Percentiles rank a stretch among this genome's conserved stretches.
These are phyloP conservation scores for Dasysyrphus albostriatus DNA, from an alignment of 2,888 invertebrate genomes.

Conservation along the genomic window DNA sequence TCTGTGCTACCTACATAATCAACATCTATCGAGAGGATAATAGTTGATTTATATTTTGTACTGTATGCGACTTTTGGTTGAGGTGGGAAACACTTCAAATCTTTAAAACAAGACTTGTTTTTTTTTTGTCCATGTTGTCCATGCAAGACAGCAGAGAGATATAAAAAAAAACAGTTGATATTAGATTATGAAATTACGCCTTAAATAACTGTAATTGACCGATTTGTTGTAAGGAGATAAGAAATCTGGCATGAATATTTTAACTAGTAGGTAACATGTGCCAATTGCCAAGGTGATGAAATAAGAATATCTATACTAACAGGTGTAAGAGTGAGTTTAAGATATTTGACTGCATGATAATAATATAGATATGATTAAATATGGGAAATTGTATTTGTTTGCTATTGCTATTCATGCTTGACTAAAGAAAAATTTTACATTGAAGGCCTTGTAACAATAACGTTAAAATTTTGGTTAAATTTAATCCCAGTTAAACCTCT, in stretches of 20 bases:
- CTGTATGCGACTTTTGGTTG: background rate
- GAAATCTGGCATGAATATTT: constrained; percentile 61
- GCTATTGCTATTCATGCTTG: too few relatives aligned
- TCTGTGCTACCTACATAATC: background rate
- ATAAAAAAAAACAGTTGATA: constrained; percentile 24
- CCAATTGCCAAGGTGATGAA: constrained; percentile 9
- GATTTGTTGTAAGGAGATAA: constrained; percentile 76
- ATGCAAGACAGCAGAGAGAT: constrained; percentile 36
- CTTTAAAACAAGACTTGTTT: constrained; percentile 4
- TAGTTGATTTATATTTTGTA: constrained; percentile 13
- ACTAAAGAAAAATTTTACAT: too few relatives aligned
- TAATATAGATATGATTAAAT: background rate
- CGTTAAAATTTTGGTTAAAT: too few relatives aligned
- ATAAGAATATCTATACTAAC: background rate
- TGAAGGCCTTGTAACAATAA: too few relatives aligned
- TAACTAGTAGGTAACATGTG: background rate
- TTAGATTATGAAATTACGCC: constrained; percentile 75
- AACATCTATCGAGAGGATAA: constrained; percentile 34
- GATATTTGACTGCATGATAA: background rate
- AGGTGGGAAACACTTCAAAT: background rate
- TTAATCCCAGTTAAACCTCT: too few relatives aligned
- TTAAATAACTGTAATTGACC: constrained; percentile 77
- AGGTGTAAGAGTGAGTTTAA: background rate
- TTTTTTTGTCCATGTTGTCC: background rate
- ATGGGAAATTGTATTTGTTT: too few relatives aligned